Base-by-base conservation (phyloP, 37 sponge, comb jelly and placozoan species). In the Hexactinellida sp. region DNA sequence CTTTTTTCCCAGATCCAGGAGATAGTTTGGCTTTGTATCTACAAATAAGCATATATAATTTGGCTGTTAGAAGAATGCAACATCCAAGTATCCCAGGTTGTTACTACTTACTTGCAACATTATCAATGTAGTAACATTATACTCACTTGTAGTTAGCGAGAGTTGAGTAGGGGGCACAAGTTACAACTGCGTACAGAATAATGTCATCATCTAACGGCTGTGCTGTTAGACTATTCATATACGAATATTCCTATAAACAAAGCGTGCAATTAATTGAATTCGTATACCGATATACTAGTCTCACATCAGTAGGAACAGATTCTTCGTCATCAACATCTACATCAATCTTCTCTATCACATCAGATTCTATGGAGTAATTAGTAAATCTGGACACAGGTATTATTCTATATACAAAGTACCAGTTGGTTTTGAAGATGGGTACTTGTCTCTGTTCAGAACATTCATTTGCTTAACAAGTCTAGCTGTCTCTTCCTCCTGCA, bases 131-230 rank as follows among this genome's bases (percentile, higher is more conserved):
- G 16, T 83, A 83, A 36, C 28, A 83, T 39, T 23, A 39, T 83
- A 83, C 84, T 39, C 82, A 98, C 97, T 98, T 98, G 90, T 92
- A 98, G 86, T 88, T 90, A 36, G 82, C 82, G 37, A 94, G 39
- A 28, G 94, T 88, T n/a, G 88, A 82, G 82, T 98, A 98, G 0
- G 99, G 99, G 25, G 94, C 99, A 90, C 94, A 93, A 24, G 95
- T 92, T 30, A 94, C 93, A 84, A 98, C 87, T 37, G 94, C 94
- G 88, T 92, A 98, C 25, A 94, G 83, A 38, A 98, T 82, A 38
- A 91, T 54, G 83, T 98, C 99, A 52, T 94, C 90, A 16, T 90
- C 82, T 0, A 90, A 0, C 0, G 97, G 97, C 37, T 90, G 91
- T 21, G 94, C 94, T 13, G 97, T 96, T 16, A 96, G 84, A 36